A percentile compares a stretch with the other conserved stretches of the same genome.
These are phyloP conservation scores for Myotis myotis DNA, from an alignment of 2,797 vertebrate genomes.

Conservation along the genomic window DNA sequence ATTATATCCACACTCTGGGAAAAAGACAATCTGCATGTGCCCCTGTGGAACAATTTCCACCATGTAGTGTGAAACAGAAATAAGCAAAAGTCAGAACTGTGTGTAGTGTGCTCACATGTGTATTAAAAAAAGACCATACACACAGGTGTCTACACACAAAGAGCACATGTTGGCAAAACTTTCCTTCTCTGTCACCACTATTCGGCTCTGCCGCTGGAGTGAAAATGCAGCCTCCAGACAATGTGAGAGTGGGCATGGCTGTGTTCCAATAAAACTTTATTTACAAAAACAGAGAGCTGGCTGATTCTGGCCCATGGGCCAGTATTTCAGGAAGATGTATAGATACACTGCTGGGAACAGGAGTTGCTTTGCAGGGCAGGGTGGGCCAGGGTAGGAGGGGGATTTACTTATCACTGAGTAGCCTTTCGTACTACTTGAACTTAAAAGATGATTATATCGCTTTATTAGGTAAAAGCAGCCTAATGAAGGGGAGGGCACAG, in stretches of 20 bases:
- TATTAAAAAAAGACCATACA: not conserved
- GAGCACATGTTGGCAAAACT: not conserved
- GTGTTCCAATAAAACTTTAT: conserved; percentile 13
- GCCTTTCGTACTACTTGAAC: not conserved
- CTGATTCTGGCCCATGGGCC: not conserved
- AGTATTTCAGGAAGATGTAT: not conserved
- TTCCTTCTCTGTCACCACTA: not conserved
- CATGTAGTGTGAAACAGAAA: not conserved
- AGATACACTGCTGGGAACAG: not conserved
- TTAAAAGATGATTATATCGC: not conserved
- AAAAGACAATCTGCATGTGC: not conserved
- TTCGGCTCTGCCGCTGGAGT: not conserved
- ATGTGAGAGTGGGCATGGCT: not conserved
- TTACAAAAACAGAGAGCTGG: not conserved
- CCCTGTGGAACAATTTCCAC: not conserved
- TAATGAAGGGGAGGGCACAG: not conserved
- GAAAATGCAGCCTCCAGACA: not conserved
- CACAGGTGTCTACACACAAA: not conserved
- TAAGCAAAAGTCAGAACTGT: not conserved
- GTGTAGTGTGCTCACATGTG: not conserved
- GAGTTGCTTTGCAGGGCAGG: not conserved
- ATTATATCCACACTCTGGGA: not conserved
- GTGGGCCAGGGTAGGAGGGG: not conserved
- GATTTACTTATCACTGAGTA: not conserved
- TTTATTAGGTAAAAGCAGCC: not conserved